Conservation (phyloP, 2,113 vertebrate genomes). For the Nannobrachium achirus region DNA sequence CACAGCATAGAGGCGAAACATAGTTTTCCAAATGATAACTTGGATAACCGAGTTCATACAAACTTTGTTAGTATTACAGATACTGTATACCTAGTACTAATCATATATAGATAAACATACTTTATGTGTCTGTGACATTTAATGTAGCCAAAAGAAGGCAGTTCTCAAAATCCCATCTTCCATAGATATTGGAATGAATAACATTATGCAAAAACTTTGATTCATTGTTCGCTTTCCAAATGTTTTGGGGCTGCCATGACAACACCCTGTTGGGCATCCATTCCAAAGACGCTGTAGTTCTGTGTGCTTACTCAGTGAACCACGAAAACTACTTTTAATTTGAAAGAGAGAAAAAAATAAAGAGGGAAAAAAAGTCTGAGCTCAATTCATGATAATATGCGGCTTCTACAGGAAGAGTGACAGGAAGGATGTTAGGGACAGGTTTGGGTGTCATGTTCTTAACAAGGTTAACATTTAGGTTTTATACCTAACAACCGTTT, state of each 20-base stretch:
- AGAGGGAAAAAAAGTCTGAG: neutral
- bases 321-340: conserved; percentile 53
- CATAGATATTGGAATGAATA: conserved; percentile 49
- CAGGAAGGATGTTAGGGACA: neutral
- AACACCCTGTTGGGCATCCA: conserved; percentile 62
- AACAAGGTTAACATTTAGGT: neutral
- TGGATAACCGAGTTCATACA: conserved; percentile 19
- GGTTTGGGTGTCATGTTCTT: conserved; percentile 9
- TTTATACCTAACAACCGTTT: neutral
- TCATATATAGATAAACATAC: neutral
- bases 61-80: neutral
- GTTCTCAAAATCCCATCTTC: conserved; percentile 46
- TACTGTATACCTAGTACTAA: neutral
- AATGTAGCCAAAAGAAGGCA: conserved; percentile 32
- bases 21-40: neutral
- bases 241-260: conserved; percentile 63
- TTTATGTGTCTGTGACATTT: neutral
- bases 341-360: conserved; percentile 13
- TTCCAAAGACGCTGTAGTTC: conserved; percentile 38
- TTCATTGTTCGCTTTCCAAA: conserved; percentile 58
- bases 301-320: conserved; percentile 55
- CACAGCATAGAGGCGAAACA: conserved; percentile 23
- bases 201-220: conserved; percentile 62
- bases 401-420: neutral
- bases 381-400: conserved; percentile 4